Evolutionary conservation across 2,888 invertebrate genomes (phyloP), one percentile per base, ranked within the genome.

Genomic region (Rhingia campestris): DNA sequence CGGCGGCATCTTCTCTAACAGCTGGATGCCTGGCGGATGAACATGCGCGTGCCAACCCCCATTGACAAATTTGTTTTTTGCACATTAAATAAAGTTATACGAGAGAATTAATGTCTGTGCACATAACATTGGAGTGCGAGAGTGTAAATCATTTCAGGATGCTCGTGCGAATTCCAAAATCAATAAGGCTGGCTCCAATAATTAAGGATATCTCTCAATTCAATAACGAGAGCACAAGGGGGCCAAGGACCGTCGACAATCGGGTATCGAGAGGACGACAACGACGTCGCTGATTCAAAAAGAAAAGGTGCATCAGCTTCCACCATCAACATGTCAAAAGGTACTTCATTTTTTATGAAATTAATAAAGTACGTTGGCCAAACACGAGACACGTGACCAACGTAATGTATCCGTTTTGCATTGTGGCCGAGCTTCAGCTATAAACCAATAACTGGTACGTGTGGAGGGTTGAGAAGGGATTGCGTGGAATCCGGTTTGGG

Each of bases 21-120:
- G 87, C 81, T 77, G 86, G 84, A 67, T 69, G 79, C 63, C 84
- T 70, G 74, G 59, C 64, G 10, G 22, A 81, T 73, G 59, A 81
- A 75, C 72, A 72, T 74, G 89, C 91, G 91, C 91, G 91, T 91
- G 91, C 91, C 91, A 91, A 91, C 91, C 91, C 91, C 91, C 90
- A 89, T 91, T 91, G 91, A 89, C 89, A 90, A 88, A 89, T 89
- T 90, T 90, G 88, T 88, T 88, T 88, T 88, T 80, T 80, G 49
- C 74, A 64, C 70, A 80, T 84, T 80, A 84, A 84, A 84, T 84
- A 84, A 84, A 84, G 84, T 84, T 84, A 80, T 80, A 74, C 80
- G 47, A 64, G 73, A 58, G 58, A 77, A 79, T 82, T 73, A 74
- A 82, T 79, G 84, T 61, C 74, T 66, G 58, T 64, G 69, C 69